These are phyloP conservation scores for Itoplectis maculator DNA, from an alignment of 2,888 invertebrate species.

Conservation along the genomic window DNA sequence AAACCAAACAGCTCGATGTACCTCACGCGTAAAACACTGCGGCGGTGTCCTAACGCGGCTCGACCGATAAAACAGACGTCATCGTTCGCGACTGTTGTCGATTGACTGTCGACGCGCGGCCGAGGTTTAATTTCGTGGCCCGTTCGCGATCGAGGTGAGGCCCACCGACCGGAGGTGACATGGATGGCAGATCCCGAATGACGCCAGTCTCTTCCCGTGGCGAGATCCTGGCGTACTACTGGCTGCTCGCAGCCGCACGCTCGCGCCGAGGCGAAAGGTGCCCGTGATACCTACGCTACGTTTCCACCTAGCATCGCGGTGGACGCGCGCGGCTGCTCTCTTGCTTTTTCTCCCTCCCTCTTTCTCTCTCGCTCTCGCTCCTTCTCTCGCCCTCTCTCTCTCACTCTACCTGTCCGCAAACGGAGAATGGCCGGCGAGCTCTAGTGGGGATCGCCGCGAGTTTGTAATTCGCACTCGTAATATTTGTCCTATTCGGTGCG, in stretches of 20 bases:
- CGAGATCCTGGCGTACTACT: conserved; percentile 69
- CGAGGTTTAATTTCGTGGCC: conserved; percentile 22
- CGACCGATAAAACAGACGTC: conserved; percentile 32
- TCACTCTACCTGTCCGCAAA: conserved; percentile 37
- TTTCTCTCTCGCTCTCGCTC: conserved; percentile 54
- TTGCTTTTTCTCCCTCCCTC: conserved; percentile 31
- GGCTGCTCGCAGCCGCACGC: conserved; percentile 14
- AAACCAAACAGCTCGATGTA: conserved; percentile 34
- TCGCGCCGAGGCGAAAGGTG: conserved; percentile 41
- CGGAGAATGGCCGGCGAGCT: conserved; percentile 35
- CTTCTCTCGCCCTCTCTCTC: conserved; percentile 56
- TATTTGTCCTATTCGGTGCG: conserved; percentile 50
- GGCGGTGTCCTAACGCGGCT: conserved; percentile 21
- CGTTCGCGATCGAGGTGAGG: conserved; percentile 31
- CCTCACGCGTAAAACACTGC: conserved; percentile 43
- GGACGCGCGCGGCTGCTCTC: neutral
- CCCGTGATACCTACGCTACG: conserved; percentile 64
- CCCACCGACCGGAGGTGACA: conserved; percentile 61
- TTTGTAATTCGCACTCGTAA: conserved; percentile 65
- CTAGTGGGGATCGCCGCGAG: conserved; percentile 43
- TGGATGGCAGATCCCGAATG: conserved; percentile 45
- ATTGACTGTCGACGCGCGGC: conserved; percentile 47
- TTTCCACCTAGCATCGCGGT: conserved; percentile 61
- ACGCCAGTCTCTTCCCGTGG: conserved; percentile 63
- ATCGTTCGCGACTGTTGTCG: conserved; percentile 32